These are phyloP conservation scores for Oncorhynchus mykiss DNA, from an alignment of 2,113 vertebrate genomes.

Conservation along the genomic window DNA sequence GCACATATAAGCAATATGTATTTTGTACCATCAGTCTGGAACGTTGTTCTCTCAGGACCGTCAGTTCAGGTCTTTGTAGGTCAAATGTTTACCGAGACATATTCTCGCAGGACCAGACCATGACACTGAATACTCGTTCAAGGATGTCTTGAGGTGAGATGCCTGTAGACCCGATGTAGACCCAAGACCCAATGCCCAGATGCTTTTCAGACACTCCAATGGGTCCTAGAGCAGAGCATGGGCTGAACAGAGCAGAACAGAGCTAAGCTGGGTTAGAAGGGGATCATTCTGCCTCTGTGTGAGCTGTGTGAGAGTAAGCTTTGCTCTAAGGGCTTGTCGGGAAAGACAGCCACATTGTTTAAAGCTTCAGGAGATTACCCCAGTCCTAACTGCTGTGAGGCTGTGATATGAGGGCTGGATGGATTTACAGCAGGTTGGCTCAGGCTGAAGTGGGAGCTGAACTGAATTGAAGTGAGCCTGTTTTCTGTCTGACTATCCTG, in stretches of 20 bases:
- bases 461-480: constrained; percentile 24
- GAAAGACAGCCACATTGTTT: constrained; percentile 52
- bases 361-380: constrained; percentile 59
- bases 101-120: not conserved
- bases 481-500: constrained; percentile 19
- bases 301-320: constrained; percentile 25
- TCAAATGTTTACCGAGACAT: not conserved
- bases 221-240: not conserved
- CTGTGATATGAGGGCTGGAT: constrained; percentile 37
- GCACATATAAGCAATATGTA: too few species aligned
- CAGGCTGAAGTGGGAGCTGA: constrained; percentile 3
- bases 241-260: constrained; percentile 1
- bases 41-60: too few species aligned
- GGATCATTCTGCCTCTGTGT: constrained; percentile 33
- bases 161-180: too few species aligned
- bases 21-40: too few species aligned
- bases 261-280: constrained; percentile 5
- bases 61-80: too few species aligned
- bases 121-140: too few species aligned
- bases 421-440: too few species aligned
- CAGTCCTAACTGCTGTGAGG: constrained; percentile 43
- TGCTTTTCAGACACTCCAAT: not conserved
- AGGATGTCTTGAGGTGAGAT: too few species aligned
- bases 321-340: constrained; percentile 45
- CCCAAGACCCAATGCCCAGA: not conserved